Evolutionary conservation across 2,113 vertebrate species (phyloP).

Genomic region (Peromyscus californicus): DNA sequence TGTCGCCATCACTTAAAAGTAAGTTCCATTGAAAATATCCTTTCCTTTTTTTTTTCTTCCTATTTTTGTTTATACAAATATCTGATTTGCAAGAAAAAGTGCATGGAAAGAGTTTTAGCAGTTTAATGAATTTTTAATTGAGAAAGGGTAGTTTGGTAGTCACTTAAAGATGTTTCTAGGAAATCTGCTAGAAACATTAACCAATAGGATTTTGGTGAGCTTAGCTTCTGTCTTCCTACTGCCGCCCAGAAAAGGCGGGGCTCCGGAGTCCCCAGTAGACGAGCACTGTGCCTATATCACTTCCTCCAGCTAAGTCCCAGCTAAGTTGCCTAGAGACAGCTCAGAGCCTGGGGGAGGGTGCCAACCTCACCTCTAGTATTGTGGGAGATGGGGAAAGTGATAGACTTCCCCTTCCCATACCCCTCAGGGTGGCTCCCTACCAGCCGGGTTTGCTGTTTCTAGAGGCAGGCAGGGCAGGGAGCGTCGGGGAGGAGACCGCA

Average conservation of each 20-base stretch:
- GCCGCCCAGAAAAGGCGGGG: constrained; percentile 74
- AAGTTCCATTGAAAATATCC: constrained; percentile 80
- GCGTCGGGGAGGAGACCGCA: neutral
- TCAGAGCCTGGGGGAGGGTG: constrained; percentile 75
- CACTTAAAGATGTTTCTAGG: constrained; percentile 74
- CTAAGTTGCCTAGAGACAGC: constrained; percentile 64
- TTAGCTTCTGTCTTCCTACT: constrained; percentile 78
- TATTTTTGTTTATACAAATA: constrained; percentile 74
- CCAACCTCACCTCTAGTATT: constrained; percentile 51
- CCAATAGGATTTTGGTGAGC: constrained; percentile 78
- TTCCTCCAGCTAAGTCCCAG: constrained; percentile 63
- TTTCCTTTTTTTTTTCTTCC: constrained; percentile 62
- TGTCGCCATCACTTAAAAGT: constrained; percentile 83
- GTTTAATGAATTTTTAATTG: constrained; percentile 83
- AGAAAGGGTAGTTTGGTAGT: constrained; percentile 81
- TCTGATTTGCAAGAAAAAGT: constrained; percentile 78
- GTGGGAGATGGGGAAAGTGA: constrained; percentile 77
- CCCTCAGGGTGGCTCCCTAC: constrained; percentile 77
- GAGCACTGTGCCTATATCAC: constrained; percentile 78
- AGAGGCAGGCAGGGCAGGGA: neutral
- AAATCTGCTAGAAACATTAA: constrained; percentile 64
- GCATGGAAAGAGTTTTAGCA: constrained; percentile 82
- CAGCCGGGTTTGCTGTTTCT: neutral
- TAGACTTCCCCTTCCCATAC: constrained; percentile 43
- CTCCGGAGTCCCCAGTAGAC: constrained; percentile 65